Evolutionary conservation across 1,140 invertebrate species (phyloP).

Genomic region (Stenopsyche tienmushanensis): DNA sequence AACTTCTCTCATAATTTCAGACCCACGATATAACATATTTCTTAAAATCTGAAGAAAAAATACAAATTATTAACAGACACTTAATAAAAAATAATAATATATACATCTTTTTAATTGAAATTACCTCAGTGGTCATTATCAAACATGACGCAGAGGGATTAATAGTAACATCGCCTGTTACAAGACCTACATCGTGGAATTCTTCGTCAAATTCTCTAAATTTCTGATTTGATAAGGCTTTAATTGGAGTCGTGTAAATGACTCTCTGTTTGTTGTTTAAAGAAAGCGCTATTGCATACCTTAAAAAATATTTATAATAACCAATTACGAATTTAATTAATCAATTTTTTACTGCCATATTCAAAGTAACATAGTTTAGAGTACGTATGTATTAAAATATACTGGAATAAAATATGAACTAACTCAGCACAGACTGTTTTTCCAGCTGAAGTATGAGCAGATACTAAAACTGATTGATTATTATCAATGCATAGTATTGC

Average conservation of each 20-base stretch:
- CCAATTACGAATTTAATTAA: conserved; percentile 8
- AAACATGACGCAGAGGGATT: conserved; percentile 96
- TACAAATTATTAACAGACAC: no score
- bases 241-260: conserved; percentile 99
- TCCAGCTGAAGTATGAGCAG: conserved; percentile 99
- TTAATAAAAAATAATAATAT: not conserved
- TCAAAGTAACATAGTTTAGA: conserved; percentile 18
- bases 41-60: conserved; percentile 87
- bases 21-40: conserved; percentile 98
- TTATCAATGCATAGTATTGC: conserved; percentile 98
- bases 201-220: conserved; percentile 98
- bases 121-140: conserved; percentile 98
- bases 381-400: conserved; percentile 8
- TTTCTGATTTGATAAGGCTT: conserved; percentile 99
- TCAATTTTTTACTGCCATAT: not conserved
- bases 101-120: conserved; percentile 36
- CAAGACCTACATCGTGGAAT: conserved; percentile 96
- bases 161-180: conserved; percentile 99
- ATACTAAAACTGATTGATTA: conserved; percentile 95
- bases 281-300: conserved; percentile 73
- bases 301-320: conserved; percentile 50
- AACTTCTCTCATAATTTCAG: conserved; percentile 97
- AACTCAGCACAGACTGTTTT: conserved; percentile 99
- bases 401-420: conserved; percentile 51
- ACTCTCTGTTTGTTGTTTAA: conserved; percentile 78